Evolutionary conservation across 2,113 vertebrate genomes (phyloP), one percentile per base, ranked within the genome.

Genomic region (Pollachius pollachius): DNA sequence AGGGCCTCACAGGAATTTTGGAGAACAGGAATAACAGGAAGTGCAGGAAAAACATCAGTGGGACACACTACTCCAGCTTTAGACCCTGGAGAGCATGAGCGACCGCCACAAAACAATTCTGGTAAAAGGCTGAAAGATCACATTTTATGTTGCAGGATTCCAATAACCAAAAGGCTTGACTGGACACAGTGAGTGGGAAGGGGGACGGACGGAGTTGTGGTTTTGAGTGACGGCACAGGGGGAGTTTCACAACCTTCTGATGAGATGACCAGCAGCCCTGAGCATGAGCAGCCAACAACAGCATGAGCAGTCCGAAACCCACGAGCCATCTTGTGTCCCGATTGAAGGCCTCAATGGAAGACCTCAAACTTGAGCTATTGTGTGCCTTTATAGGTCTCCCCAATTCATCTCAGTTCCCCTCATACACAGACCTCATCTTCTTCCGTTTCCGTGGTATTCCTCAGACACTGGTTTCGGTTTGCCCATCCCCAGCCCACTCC

Each of bases 21-120:
- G 62, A n/a, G 65, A 68, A 63, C 19, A 13, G 23, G 18, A 83
- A 78, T 78, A 75, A 81, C 75, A 85, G 80, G 78, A 87, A 83
- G 68, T 27, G 19, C 15, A 57, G 54, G 54, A 57, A 57, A 57
- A 57, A 5, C 54, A 17, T 17, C n/a, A 62, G 54, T 4, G 2
- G 9, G 25, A 64, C 62, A 75, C 15, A 65, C 62, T 25, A 19
- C 5, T 60, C 54, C 9, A 16, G 2, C 6, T 60, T 25, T 72
- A 56, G 2, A 77, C 60, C 52, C 15, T 52, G 1, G 17, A 56
- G 23, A 61, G 34, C 25, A 63, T 17, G 62, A 63, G 23, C 15
- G 70, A 18, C 30, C 25, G 52, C 70, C 68, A 71, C 25, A 63
- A 63, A 60, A 62, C 76, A 4, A 15, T 18, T 16, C 34, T 56